A percentile compares a stretch with the other conserved stretches of the same genome.
Evolutionary conservation across 2,888 invertebrate species (phyloP).

Genomic region (Ectropis crepuscularia): DNA sequence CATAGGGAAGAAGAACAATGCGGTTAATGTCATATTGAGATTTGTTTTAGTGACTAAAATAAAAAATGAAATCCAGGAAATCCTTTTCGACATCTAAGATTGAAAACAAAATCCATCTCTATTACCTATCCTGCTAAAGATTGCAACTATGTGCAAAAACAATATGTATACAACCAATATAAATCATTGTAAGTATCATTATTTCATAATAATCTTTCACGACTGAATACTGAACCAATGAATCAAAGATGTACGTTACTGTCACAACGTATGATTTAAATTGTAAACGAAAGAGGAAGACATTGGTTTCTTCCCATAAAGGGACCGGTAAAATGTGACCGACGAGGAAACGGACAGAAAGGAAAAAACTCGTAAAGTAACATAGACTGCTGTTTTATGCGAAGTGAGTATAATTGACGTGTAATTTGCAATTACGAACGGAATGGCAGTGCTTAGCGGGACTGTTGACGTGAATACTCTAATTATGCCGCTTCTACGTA

Average conservation of each 20-base stretch:
- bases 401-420: slow-evolving; percentile 39
- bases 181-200: too few relatives aligned
- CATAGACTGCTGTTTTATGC: slow-evolving; percentile 34
- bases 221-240: too few relatives aligned
- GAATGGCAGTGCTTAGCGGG: slow-evolving; percentile 32
- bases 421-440: slow-evolving; percentile 38
- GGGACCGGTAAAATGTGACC: slow-evolving; percentile 48
- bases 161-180: too few relatives aligned
- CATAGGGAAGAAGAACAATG: too few relatives aligned
- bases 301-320: slow-evolving; percentile 55
- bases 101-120: too few relatives aligned
- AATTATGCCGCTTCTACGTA: slow-evolving; percentile 25
- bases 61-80: too few relatives aligned
- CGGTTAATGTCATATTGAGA: too few relatives aligned
- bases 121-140: too few relatives aligned
- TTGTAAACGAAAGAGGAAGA: slow-evolving; percentile 53
- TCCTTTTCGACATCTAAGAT: too few relatives aligned
- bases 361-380: slow-evolving; percentile 35
- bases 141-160: too few relatives aligned
- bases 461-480: slow-evolving; percentile 19
- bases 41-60: too few relatives aligned
- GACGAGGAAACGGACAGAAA: slow-evolving; percentile 54
- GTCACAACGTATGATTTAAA: slow-evolving; percentile 45
- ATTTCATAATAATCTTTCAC: too few relatives aligned
- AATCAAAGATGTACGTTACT: slow-evolving; percentile 25